Conservation (phyloP, 2,797 vertebrate genomes). For the Ceryle rudis region DNA sequence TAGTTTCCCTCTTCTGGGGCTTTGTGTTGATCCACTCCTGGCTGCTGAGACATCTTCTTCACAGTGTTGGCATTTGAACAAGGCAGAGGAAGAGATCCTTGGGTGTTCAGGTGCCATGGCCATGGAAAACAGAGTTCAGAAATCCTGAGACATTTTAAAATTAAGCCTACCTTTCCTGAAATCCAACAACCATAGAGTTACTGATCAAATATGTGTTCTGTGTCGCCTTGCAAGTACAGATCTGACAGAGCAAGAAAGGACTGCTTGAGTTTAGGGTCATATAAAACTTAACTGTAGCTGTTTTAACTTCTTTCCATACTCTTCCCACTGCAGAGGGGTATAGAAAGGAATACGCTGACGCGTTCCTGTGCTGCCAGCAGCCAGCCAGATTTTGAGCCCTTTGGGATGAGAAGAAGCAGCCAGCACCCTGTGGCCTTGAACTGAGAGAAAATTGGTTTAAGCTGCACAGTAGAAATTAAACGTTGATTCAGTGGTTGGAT, state of each 20-base stretch:
- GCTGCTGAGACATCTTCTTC: neutral
- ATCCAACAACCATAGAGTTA: neutral
- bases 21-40: neutral
- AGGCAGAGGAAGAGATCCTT: neutral
- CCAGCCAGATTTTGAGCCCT: neutral
- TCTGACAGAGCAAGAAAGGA: neutral
- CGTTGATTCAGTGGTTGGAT: neutral
- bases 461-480: neutral
- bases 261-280: neutral
- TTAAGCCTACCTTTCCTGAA: neutral
- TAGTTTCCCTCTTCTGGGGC: neutral
- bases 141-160: neutral
- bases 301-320: neutral
- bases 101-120: neutral
- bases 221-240: neutral
- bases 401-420: neutral
- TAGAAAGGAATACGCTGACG: neutral
- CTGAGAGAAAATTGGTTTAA: neutral
- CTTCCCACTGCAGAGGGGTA: neutral
- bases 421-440: neutral
- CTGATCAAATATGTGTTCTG: neutral
- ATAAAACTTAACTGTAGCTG: rapidly evolving
- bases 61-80: neutral
- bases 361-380: neutral
- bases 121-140: neutral